phyloP scores from a whole-genome alignment of 2,797 vertebrate genomes.

The Crocidura indochinensis region DNA sequence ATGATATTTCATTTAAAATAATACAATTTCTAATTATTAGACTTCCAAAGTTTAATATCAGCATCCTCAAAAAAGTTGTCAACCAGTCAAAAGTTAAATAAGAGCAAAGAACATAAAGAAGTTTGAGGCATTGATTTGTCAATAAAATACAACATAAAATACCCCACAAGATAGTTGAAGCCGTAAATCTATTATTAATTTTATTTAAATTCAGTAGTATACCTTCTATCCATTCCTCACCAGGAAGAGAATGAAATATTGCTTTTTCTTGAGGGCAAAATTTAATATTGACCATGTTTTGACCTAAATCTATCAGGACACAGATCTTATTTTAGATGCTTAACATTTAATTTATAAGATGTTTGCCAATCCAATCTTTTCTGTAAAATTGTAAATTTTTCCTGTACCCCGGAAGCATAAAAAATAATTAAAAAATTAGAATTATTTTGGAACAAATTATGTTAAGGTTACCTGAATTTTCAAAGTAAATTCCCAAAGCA shows the following conservation, averaged over 20 bases:
- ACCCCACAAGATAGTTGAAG: neutral
- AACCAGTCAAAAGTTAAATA: slow-evolving; percentile 70
- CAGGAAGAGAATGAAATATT: neutral
- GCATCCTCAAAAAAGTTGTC: slow-evolving; percentile 4
- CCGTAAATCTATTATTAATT: neutral
- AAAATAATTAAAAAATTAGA: neutral
- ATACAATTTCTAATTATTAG: slow-evolving; percentile 33
- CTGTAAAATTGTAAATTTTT: neutral
- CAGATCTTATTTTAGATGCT: neutral
- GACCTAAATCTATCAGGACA: neutral
- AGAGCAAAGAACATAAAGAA: slow-evolving; percentile 66
- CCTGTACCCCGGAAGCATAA: neutral
- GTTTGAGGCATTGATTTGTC: slow-evolving; percentile 67
- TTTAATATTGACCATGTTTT: neutral
- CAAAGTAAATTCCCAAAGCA: slow-evolving; percentile 23
- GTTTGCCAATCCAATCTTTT: neutral
- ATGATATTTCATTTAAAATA: neutral
- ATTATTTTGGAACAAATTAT: slow-evolving; percentile 42
- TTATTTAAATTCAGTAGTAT: slow-evolving; percentile 25
- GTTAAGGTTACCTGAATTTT: slow-evolving; percentile 5
- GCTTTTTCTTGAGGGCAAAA: neutral
- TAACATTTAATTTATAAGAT: neutral
- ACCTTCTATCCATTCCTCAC: neutral
- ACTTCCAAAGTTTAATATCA: neutral
- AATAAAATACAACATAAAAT: slow-evolving; percentile 20